Evolutionary conservation across 2,797 vertebrate species (phyloP).

Genomic region (Gouania willdenowi): DNA sequence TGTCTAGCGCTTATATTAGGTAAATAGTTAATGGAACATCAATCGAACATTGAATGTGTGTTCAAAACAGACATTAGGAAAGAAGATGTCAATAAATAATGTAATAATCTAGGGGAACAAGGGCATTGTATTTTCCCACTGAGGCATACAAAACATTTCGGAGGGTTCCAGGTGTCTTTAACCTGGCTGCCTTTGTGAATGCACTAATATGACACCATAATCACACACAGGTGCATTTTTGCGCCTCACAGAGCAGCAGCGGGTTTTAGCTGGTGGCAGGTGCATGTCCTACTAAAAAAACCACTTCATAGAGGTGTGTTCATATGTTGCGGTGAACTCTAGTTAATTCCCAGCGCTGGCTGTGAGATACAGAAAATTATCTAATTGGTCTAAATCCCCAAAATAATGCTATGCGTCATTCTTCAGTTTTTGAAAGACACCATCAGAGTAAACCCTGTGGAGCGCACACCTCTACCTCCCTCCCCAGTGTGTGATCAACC

Average conservation of each 20-base stretch:
- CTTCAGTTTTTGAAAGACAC: constrained; percentile 28
- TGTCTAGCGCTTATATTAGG: too few species aligned
- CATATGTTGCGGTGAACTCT: constrained; percentile 3
- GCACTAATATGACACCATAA: constrained; percentile 69
- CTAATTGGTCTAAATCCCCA: too few species aligned
- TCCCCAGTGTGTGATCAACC: constrained; percentile 52
- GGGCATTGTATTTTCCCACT: too few species aligned
- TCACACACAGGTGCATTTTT: constrained; percentile 63
- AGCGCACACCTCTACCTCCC: constrained; percentile 46
- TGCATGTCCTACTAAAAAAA: constrained; percentile 19
- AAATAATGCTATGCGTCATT: background rate
- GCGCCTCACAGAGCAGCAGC: constrained; percentile 43
- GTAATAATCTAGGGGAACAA: too few species aligned
- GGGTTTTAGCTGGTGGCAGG: constrained; percentile 36
- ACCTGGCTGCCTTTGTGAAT: constrained; percentile 48
- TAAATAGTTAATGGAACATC: too few species aligned
- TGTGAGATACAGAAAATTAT: too few species aligned
- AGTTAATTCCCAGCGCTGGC: too few species aligned
- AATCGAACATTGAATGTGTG: too few species aligned
- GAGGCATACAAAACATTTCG: constrained; percentile 54
- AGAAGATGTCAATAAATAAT: background rate
- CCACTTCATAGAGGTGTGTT: background rate
- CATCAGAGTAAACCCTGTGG: constrained; percentile 31
- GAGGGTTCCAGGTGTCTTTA: constrained; percentile 60
- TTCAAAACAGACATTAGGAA: background rate